These are phyloP conservation scores for Chloropsis cyanopogon DNA, from an alignment of 2,113 vertebrate species.

Conservation along the genomic window DNA sequence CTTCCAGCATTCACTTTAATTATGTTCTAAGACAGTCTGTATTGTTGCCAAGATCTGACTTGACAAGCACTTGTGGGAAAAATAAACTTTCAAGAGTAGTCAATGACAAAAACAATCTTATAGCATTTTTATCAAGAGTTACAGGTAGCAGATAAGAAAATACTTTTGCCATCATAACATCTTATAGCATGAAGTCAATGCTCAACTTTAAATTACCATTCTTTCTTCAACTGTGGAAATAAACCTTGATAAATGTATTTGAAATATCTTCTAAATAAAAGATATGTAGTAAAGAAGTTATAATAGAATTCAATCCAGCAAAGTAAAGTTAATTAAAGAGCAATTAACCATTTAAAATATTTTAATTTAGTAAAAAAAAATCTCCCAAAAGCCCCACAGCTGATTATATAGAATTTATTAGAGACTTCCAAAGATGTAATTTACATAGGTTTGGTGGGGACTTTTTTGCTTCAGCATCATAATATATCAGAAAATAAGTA, in stretches of 20 bases:
- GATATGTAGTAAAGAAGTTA: neutral
- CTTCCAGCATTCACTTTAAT: neutral
- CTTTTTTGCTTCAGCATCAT: neutral
- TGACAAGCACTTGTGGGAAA: neutral
- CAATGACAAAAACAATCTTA: neutral
- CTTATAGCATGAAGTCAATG: neutral
- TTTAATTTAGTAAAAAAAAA: neutral
- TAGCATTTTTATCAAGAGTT: neutral
- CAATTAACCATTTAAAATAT: neutral
- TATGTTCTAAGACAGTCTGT: neutral
- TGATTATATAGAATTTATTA: neutral
- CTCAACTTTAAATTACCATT: neutral
- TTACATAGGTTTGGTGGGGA: neutral
- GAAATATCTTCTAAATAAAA: neutral
- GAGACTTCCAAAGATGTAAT: neutral
- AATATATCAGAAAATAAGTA: neutral
- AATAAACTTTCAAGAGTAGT: neutral
- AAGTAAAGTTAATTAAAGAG: neutral
- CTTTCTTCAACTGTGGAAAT: neutral
- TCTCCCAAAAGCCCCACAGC: accelerated
- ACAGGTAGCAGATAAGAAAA: neutral
- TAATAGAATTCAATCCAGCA: neutral
- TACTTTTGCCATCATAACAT: neutral
- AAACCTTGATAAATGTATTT: neutral
- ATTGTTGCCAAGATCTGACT: neutral